These are phyloP conservation scores for Ellobius talpinus DNA, from an alignment of 2,113 vertebrate genomes.

Conservation along the genomic window DNA sequence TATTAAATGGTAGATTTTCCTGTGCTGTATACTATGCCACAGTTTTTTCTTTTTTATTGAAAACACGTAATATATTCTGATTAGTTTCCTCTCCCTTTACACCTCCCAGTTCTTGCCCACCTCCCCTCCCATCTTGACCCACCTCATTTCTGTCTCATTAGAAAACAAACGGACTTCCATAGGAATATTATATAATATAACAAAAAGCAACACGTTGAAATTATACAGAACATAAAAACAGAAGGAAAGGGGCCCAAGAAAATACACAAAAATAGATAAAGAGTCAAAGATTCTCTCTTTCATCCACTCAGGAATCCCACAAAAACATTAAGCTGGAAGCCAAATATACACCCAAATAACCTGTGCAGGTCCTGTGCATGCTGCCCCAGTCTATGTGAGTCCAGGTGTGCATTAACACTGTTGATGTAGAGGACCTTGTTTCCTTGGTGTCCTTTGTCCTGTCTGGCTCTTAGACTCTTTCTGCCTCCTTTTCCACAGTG, in stretches of 20 bases:
- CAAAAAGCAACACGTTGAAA: no score
- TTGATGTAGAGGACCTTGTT: neutral
- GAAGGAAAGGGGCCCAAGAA: neutral
- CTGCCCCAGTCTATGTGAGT: neutral
- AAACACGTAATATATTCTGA: neutral
- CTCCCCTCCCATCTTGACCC: neutral
- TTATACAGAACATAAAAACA: neutral
- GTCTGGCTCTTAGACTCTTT: neutral
- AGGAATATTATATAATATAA: neutral
- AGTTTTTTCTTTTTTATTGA: neutral
- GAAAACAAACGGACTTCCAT: neutral
- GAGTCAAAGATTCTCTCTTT: neutral
- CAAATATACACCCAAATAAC: neutral
- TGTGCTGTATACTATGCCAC: neutral
- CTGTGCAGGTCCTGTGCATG: no score
- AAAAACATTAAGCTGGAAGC: neutral
- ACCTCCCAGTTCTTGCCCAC: neutral
- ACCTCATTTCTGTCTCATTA: neutral
- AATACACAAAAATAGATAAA: neutral
- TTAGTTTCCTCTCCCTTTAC: neutral
- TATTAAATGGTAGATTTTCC: neutral
- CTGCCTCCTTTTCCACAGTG: neutral
- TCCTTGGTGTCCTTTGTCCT: neutral
- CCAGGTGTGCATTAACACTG: neutral
- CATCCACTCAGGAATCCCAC: neutral